Evolutionary conservation across 2,888 invertebrate species (phyloP).

Genomic region (Mallateleia sp.): DNA sequence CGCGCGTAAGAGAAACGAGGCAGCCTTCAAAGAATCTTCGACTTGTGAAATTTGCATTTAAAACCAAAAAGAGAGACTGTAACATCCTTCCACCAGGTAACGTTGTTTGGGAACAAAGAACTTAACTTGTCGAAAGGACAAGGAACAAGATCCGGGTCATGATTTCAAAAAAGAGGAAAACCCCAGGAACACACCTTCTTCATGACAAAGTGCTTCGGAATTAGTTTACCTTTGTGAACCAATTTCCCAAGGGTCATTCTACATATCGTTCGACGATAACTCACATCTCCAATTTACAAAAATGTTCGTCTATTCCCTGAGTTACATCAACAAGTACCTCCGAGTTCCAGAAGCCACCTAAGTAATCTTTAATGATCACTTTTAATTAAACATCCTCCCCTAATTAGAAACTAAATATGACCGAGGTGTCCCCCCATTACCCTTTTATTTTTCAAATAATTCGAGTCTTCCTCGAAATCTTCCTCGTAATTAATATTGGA

Average conservation of each 20-base stretch:
- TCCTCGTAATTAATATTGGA: conserved; percentile 66
- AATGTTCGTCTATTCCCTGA: too few species aligned
- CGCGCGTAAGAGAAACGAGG: conserved; percentile 10
- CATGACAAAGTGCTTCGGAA: conserved; percentile 78
- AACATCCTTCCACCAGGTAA: conserved; percentile 37
- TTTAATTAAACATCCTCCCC: conserved; percentile 31
- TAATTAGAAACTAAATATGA: conserved; percentile 59
- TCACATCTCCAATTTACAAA: too few species aligned
- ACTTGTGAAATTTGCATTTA: conserved; percentile 74
- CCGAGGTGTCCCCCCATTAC: background rate
- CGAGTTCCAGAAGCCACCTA: too few species aligned
- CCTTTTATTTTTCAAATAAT: too few species aligned
- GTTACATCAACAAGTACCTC: too few species aligned
- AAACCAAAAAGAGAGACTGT: conserved; percentile 57
- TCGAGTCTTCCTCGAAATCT: conserved; percentile 3
- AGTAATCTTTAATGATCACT: conserved; percentile 43
- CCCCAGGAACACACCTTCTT: too few species aligned
- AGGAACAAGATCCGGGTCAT: conserved; percentile 35
- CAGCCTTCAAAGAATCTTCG: conserved; percentile 65
- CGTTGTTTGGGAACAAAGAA: conserved; percentile 64
- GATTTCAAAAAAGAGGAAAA: conserved; percentile 51
- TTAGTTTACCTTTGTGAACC: conserved; percentile 85
- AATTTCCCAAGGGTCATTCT: conserved; percentile 76
- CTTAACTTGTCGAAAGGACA: conserved; percentile 27
- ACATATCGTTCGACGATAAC: background rate